Conservation (phyloP, 1,140 invertebrate species). For the Pseudobourletiella spinata region DNA sequence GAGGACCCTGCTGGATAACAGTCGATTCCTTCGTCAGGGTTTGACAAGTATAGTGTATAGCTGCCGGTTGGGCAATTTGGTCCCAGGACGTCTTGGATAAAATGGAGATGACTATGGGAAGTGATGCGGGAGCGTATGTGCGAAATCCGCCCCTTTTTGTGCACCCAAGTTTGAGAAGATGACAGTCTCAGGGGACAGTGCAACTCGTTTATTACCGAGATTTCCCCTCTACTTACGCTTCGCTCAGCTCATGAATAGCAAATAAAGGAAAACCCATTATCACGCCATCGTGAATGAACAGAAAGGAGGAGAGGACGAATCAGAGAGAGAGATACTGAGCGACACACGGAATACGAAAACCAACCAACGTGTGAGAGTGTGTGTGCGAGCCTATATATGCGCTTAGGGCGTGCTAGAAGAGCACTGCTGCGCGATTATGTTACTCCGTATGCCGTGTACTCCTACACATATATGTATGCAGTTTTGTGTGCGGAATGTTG, state of each 20-base stretch:
- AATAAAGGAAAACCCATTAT: slow-evolving; percentile 37
- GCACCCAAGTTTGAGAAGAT: slow-evolving; percentile 4
- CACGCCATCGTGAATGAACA: slow-evolving; percentile 29
- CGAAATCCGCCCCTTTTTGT: slow-evolving; percentile 9
- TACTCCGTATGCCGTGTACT: no score
- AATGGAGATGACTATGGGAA: no score
- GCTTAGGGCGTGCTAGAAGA: no score
- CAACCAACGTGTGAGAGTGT: slow-evolving; percentile 11
- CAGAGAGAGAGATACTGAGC: slow-evolving; percentile 19
- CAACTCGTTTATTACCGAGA: slow-evolving; percentile 34
- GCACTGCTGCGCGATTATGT: no score
- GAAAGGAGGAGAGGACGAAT: slow-evolving; percentile 23
- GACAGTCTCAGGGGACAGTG: slow-evolving; percentile 25
- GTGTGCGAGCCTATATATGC: slow-evolving; percentile 2
- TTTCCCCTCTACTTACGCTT: slow-evolving; percentile 31
- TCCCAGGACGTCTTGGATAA: no score
- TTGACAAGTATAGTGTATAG: no score
- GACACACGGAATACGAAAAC: slow-evolving; percentile 12
- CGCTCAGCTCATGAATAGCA: slow-evolving; percentile 35
- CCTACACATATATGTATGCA: no score
- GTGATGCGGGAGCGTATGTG: background rate
- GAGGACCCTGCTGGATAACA: no score
- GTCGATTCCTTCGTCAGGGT: no score
- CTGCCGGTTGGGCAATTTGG: no score
- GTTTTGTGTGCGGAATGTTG: background rate